Evolutionary conservation across 2,888 invertebrate genomes (phyloP), one percentile per base, ranked within the genome.

Genomic region (Augiades crinisus): DNA sequence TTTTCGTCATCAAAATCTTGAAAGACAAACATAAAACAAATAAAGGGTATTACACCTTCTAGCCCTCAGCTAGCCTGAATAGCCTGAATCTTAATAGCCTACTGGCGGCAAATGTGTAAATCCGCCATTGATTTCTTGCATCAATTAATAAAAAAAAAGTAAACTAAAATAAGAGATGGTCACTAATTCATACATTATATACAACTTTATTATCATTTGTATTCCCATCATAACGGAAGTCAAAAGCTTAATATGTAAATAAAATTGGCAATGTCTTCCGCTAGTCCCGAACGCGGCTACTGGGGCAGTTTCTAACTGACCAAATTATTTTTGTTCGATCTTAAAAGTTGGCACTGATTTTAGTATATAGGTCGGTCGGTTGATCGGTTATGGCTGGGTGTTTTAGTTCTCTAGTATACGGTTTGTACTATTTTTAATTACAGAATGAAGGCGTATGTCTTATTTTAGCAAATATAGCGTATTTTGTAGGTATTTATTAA

Each of bases 281-380:
- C 5, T n/a, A 10, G 27, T 10, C 8, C 34, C 31, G 37, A 55
- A 53, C 27, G 59, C 65, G 67, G 65, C 62, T 62, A 70, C 61
- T 71, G 56, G 72, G 64, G 56, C 72, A 60, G 57, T 56, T 57
- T 55, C 47, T 55, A 62, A 62, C 64, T 66, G 57, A 61, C 64
- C 59, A 60, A 64, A 60, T 64, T 75, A 75, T 75, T 77, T 77
- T 67, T 21, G 64, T 59, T 50, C 55, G 54, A 59, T 59, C 59
- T 59, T 54, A 66, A 64, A 73, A 66, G 65, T 61, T 63, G 59
- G 61, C 63, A 55, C 58, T 54, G 59, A 56, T 60, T 60, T 62
- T 59, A 62, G 65, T 65, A 74, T 63, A 60, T 65, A 58, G 63
- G 64, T 57, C 64, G 57, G 63, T 65, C 59, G 64, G 17, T 27